Evolutionary conservation across 2,888 invertebrate species (phyloP).

Genomic region (Chymomyza caudatula): DNA sequence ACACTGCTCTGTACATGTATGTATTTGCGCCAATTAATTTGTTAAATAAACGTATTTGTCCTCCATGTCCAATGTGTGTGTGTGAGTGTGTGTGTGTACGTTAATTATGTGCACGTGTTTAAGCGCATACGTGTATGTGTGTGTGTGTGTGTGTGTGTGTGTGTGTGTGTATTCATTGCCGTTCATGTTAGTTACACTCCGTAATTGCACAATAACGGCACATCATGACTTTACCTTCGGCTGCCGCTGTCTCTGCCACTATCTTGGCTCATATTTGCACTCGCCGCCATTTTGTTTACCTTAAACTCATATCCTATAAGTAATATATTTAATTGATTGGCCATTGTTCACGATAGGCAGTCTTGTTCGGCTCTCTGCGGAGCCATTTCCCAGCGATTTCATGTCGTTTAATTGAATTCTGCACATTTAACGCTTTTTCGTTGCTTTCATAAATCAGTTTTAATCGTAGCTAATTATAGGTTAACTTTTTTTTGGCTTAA

Average conservation of each 20-base stretch:
- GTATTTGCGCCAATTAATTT: conserved; percentile 68
- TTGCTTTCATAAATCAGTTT: conserved; percentile 71
- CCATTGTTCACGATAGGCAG: conserved; percentile 37
- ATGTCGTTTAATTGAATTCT: conserved; percentile 57
- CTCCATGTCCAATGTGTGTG: conserved; percentile 1
- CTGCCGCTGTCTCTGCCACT: background rate
- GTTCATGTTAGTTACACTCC: conserved; percentile 50
- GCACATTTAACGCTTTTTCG: conserved; percentile 11
- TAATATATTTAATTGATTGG: conserved; percentile 54
- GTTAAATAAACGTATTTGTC: conserved; percentile 67
- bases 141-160: conserved; percentile 1
- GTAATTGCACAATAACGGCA: conserved; percentile 51
- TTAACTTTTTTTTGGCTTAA: conserved; percentile 43
- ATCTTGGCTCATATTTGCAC: background rate
- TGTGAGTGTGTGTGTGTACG: conserved; percentile 12
- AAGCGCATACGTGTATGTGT: conserved; percentile 13
- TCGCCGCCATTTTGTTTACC: background rate
- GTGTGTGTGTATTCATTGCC: conserved; percentile 17
- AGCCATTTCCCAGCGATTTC: background rate
- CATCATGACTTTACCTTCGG: conserved; percentile 25
- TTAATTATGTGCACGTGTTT: conserved; percentile 10
- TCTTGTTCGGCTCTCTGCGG: conserved; percentile 14
- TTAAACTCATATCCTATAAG: background rate
- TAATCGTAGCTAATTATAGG: conserved; percentile 74
- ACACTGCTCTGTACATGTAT: background rate